A percentile compares a stretch with the other conserved stretches of the same genome.
These are phyloP conservation scores for Neosilurus mollespiculum DNA, from an alignment of 2,797 vertebrate genomes.

Conservation along the genomic window DNA sequence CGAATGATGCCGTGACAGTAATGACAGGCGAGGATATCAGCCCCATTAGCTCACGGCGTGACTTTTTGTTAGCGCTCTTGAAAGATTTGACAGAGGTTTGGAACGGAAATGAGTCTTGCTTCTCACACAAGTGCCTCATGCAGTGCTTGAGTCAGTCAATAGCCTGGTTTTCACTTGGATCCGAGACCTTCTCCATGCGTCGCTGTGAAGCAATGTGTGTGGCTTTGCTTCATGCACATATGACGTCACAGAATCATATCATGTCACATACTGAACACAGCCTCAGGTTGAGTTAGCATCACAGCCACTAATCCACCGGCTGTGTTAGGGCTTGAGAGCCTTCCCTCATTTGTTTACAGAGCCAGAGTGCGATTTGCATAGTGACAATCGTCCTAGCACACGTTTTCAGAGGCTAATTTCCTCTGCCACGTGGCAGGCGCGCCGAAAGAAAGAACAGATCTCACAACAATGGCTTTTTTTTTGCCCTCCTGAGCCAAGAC, in stretches of 20 bases:
- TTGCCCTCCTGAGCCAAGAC: slow-evolving; percentile 44
- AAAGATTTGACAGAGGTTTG: slow-evolving; percentile 47
- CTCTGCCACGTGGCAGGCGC: slow-evolving; percentile 34
- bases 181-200: not conserved
- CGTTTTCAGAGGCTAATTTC: slow-evolving; percentile 49
- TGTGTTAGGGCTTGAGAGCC: not conserved
- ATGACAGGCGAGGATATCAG: slow-evolving; percentile 56
- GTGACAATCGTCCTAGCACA: slow-evolving; percentile 41
- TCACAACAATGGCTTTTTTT: slow-evolving; percentile 36
- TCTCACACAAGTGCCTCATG: slow-evolving; percentile 23
- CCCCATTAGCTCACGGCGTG: slow-evolving; percentile 52
- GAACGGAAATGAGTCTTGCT: slow-evolving; percentile 13
- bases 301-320: not conserved
- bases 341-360: slow-evolving; percentile 47
- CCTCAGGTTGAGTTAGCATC: not conserved
- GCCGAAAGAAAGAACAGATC: slow-evolving; percentile 22
- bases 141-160: slow-evolving; percentile 21
- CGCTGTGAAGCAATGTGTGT: not conserved
- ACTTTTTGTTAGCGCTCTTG: slow-evolving; percentile 55
- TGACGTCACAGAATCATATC: slow-evolving; percentile 6
- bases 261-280: not conserved
- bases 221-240: not conserved
- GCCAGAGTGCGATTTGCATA: slow-evolving; percentile 60
- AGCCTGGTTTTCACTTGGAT: slow-evolving; percentile 26
- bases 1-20: slow-evolving; percentile 37